These are phyloP conservation scores for Enteromius treurensis DNA, from an alignment of 2,797 vertebrate species.

Conservation along the genomic window DNA sequence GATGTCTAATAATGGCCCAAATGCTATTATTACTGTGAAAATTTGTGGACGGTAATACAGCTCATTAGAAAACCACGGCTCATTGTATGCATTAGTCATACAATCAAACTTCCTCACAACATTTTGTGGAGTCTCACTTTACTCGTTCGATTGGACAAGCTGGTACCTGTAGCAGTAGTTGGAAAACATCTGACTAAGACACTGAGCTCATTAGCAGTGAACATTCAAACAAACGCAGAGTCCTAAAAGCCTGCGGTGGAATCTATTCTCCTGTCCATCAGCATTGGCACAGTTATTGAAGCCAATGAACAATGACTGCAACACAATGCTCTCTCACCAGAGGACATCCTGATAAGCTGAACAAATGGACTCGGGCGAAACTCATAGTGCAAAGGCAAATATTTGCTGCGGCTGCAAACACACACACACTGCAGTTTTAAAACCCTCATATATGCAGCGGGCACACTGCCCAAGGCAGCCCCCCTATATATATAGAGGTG, in stretches of 20 bases:
- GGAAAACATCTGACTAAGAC: conserved; percentile 7
- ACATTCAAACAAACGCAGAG: conserved; percentile 40
- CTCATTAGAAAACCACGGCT: not conserved
- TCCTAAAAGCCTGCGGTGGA: conserved; percentile 41
- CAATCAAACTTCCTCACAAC: not conserved
- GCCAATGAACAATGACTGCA: conserved; percentile 45
- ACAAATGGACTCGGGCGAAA: conserved; percentile 44
- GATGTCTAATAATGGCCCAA: not conserved
- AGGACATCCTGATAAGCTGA: conserved; percentile 50
- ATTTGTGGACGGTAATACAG: not conserved
- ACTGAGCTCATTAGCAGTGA: conserved; percentile 44
- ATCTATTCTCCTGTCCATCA: conserved; percentile 51
- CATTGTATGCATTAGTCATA: not conserved
- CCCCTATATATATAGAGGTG: conserved; percentile 23
- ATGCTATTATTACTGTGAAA: not conserved
- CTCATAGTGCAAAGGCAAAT: conserved; percentile 34
- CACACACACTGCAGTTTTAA: conserved; percentile 30
- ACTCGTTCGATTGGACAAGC: conserved; percentile 22
- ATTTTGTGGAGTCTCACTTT: not conserved
- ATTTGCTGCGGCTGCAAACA: conserved; percentile 23
- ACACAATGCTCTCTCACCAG: conserved; percentile 40
- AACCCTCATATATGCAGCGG: conserved; percentile 19
- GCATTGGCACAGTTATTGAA: conserved; percentile 47
- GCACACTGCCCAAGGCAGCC: conserved; percentile 34
- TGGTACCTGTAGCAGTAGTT: conserved; percentile 8